Evolutionary conservation across 2,797 vertebrate genomes (phyloP).

Genomic region (Hippoglossus hippoglossus): DNA sequence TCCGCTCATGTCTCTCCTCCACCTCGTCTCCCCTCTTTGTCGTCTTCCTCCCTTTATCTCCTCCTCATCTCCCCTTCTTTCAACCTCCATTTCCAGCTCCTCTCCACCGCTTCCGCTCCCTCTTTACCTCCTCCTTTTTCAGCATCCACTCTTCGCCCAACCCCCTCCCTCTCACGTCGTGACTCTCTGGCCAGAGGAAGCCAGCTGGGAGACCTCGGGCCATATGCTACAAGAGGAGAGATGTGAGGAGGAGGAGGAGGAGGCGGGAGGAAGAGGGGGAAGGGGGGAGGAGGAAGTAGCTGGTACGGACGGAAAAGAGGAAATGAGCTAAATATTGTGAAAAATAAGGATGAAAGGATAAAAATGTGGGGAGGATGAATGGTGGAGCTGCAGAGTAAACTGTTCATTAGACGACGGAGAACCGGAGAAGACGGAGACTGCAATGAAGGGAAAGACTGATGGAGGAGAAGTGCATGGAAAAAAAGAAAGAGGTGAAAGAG

Average conservation of each 20-base stretch:
- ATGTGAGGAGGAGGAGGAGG: no score
- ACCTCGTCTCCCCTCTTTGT: background rate
- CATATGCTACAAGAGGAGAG: constrained; percentile 1
- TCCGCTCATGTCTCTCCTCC: background rate
- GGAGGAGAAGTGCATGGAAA: no score
- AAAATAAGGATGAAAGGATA: no score
- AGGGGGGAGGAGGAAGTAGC: background rate
- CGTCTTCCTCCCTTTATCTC: background rate
- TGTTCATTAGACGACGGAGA: no score
- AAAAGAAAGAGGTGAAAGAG: no score
- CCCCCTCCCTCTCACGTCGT: constrained; percentile 11
- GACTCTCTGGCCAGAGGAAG: constrained; percentile 42
- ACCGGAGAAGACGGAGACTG: no score
- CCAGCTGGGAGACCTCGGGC: constrained; percentile 14
- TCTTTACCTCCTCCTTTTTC: background rate
- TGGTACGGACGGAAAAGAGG: background rate
- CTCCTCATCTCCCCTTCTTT: background rate
- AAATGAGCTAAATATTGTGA: no score
- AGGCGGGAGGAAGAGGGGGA: background rate
- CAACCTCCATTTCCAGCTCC: background rate
- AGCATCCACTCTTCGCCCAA: background rate
- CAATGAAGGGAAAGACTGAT: background rate
- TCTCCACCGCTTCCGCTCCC: background rate
- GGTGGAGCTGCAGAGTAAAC: no score
- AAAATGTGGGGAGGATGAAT: no score